These are phyloP conservation scores for Propithecus coquereli DNA, from an alignment of 2,113 vertebrate species.

Conservation along the genomic window DNA sequence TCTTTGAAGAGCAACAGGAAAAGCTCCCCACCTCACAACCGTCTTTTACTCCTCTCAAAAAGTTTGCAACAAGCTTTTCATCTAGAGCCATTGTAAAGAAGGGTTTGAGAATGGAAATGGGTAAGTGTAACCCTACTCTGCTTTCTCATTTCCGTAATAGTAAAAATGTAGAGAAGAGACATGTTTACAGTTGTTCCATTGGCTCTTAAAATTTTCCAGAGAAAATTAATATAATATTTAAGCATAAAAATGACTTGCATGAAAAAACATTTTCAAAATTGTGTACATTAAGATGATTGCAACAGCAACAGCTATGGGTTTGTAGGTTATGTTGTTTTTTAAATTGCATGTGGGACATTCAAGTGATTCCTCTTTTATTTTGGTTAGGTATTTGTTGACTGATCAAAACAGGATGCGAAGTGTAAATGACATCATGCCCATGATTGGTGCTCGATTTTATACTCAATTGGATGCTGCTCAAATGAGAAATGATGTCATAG, in stretches of 20 bases:
- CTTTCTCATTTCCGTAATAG: conserved; percentile 12
- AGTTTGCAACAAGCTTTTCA: background rate
- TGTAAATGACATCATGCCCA: conserved; percentile 99
- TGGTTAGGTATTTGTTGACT: conserved; percentile 94
- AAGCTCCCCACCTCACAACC: background rate
- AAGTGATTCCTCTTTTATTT: conserved; percentile 53
- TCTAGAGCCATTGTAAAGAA: background rate
- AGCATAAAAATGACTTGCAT: conserved; percentile 12
- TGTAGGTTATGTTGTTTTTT: background rate
- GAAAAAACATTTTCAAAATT: conserved; percentile 18
- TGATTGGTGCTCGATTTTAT: conserved; percentile 99
- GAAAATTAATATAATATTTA: background rate
- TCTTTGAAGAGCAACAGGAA: conserved; percentile 40
- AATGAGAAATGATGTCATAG: conserved; percentile 99
- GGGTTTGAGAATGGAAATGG: conserved; percentile 36
- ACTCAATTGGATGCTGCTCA: conserved; percentile 98
- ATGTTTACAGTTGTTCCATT: background rate
- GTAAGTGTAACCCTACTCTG: background rate
- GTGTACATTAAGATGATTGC: background rate
- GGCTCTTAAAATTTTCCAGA: background rate
- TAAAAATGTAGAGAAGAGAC: background rate
- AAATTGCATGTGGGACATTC: background rate
- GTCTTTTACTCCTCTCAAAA: background rate
- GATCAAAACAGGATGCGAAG: conserved; percentile 98
- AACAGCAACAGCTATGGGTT: background rate